Evolutionary conservation across 1,140 invertebrate genomes (phyloP).

Genomic region (Helicoverpa zea): DNA sequence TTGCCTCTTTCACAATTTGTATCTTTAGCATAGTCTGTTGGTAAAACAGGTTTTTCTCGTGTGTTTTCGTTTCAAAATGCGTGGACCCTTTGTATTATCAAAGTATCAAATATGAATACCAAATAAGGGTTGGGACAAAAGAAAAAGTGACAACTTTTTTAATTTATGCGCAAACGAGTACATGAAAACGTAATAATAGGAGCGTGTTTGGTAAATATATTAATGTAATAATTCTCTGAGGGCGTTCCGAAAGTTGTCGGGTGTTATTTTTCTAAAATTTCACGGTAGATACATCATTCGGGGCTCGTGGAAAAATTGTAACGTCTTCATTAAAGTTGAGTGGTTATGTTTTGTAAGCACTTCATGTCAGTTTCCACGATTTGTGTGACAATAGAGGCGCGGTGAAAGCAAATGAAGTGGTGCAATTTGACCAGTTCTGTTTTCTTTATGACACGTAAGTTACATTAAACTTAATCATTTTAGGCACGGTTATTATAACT

Average conservation of each 20-base stretch:
- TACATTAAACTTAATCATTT: background rate
- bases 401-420: conserved; percentile 59
- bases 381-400: conserved; percentile 53
- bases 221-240: conserved; percentile 83
- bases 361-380: conserved; percentile 50
- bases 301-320: conserved; percentile 76
- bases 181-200: conserved; percentile 86
- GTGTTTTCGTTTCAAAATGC: conserved; percentile 80
- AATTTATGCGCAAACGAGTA: conserved; percentile 86
- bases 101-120: conserved; percentile 86
- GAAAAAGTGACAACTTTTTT: conserved; percentile 84
- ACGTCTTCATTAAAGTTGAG: conserved; percentile 78
- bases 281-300: conserved; percentile 82
- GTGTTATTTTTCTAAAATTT: conserved; percentile 83
- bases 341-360: conserved; percentile 56
- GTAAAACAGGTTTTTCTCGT: conserved; percentile 83
- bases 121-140: conserved; percentile 86
- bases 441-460: background rate
- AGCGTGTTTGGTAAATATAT: conserved; percentile 86
- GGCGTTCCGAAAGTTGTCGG: conserved; percentile 69
- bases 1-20: conserved; percentile 86
- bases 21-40: conserved; percentile 83
- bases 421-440: conserved; percentile 10
- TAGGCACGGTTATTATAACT: background rate
- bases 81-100: conserved; percentile 83